Evolutionary conservation across 2,113 vertebrate species (phyloP).

Genomic region (Carollia perspicillata): DNA sequence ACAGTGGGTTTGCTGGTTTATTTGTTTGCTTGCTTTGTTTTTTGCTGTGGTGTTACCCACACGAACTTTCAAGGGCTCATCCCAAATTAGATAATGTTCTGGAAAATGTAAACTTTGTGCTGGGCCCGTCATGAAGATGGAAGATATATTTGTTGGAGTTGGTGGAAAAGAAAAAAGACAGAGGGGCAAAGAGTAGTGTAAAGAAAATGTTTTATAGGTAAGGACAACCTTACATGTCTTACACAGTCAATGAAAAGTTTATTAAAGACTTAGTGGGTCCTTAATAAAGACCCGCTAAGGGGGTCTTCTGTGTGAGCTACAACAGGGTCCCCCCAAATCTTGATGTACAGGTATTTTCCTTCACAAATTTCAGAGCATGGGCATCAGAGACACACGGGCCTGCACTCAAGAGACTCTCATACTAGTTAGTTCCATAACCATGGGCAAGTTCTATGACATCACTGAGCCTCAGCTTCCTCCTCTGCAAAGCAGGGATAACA

Average conservation of each 20-base stretch:
- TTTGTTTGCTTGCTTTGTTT: not conserved
- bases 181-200: not conserved
- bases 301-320: not conserved
- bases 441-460: accelerated
- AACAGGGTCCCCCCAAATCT: not conserved
- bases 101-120: not conserved
- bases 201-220: not conserved
- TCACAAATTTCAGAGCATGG: not conserved
- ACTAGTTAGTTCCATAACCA: not conserved
- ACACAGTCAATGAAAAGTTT: not conserved
- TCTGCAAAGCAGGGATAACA: not conserved
- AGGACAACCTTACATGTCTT: not conserved
- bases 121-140: not conserved
- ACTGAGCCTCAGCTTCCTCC: not conserved
- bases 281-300: too few species aligned
- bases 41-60: not conserved
- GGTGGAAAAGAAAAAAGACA: too few species aligned
- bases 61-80: not conserved
- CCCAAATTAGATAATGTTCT: not conserved
- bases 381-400: accelerated
- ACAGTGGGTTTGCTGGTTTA: not conserved
- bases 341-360: too few species aligned
- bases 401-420: not conserved
- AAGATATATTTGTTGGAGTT: not conserved
- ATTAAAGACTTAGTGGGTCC: not conserved